These are phyloP conservation scores for Labeo calbasu DNA, from an alignment of 2,797 vertebrate genomes.

Conservation along the genomic window DNA sequence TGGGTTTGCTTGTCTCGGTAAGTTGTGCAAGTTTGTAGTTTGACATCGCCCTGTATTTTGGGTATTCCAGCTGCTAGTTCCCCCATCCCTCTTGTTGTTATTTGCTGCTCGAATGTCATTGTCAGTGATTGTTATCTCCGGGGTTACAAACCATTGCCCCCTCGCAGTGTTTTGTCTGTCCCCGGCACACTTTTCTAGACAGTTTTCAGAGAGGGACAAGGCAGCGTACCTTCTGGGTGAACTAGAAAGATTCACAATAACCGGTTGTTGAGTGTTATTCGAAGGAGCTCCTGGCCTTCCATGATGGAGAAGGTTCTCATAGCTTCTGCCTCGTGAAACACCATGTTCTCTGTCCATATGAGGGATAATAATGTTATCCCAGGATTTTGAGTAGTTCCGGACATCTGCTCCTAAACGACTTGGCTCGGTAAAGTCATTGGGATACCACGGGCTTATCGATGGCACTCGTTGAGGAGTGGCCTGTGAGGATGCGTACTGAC, in stretches of 20 bases:
- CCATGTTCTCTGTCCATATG: slow-evolving; percentile 80
- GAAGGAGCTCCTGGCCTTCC: slow-evolving; percentile 79
- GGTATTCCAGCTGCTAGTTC: slow-evolving; percentile 81
- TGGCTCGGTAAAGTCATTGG: slow-evolving; percentile 79
- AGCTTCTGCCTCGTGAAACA: slow-evolving; percentile 89
- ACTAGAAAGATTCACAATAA: slow-evolving; percentile 94
- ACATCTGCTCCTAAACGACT: slow-evolving; percentile 83
- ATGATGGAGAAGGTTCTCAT: slow-evolving; percentile 89
- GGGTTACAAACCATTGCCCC: slow-evolving; percentile 92
- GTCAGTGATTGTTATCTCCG: slow-evolving; percentile 97
- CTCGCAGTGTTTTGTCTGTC: slow-evolving; percentile 77
- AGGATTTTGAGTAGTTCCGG: slow-evolving; percentile 92
- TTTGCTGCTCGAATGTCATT: slow-evolving; percentile 87
- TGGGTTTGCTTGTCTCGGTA: slow-evolving; percentile 65
- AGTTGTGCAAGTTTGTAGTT: slow-evolving; percentile 58
- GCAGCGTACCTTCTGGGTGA: slow-evolving; percentile 94
- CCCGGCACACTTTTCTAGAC: slow-evolving; percentile 82
- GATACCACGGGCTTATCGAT: slow-evolving; percentile 84
- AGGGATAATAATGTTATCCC: slow-evolving; percentile 92
- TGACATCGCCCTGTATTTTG: slow-evolving; percentile 69
- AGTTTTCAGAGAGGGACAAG: slow-evolving; percentile 92
- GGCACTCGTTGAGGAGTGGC: slow-evolving; percentile 77
- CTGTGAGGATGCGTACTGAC: slow-evolving; percentile 76
- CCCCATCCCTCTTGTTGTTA: slow-evolving; percentile 74
- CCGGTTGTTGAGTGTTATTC: slow-evolving; percentile 83